These are phyloP conservation scores for Philaenus spumarius DNA, from an alignment of 1,140 invertebrate genomes.

Conservation along the genomic window DNA sequence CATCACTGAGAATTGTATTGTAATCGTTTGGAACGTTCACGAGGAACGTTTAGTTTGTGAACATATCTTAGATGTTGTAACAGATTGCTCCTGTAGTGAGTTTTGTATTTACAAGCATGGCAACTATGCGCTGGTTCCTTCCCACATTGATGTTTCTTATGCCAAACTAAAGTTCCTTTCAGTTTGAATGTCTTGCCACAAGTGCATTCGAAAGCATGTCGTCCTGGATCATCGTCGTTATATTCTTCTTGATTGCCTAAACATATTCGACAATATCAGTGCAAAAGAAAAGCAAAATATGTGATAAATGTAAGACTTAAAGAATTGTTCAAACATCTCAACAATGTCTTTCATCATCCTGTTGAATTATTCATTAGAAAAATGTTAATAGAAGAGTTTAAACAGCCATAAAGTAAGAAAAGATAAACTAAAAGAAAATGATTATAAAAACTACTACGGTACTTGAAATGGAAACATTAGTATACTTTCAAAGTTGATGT, in stretches of 20 bases:
- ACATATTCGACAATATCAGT: not conserved
- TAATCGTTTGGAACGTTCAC: not conserved
- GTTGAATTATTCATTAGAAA: too few species aligned
- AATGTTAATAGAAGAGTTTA: too few species aligned
- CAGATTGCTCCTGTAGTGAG: constrained; percentile 39
- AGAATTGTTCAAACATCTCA: too few species aligned
- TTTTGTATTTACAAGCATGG: constrained; percentile 31
- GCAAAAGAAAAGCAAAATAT: too few species aligned
- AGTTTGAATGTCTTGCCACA: constrained; percentile 57
- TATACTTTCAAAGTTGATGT: too few species aligned
- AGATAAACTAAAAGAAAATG: too few species aligned
- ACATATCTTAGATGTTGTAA: constrained; percentile 30
- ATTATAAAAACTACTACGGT: too few species aligned
- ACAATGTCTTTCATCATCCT: too few species aligned
- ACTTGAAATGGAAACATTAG: too few species aligned
- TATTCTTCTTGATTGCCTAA: not conserved
- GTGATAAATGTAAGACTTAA: too few species aligned
- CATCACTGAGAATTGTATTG: too few species aligned
- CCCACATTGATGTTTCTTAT: constrained; percentile 56
- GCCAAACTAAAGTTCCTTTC: constrained; percentile 56
- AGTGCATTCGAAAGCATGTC: constrained; percentile 19
- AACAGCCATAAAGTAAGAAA: too few species aligned
- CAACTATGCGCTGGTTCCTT: constrained; percentile 39
- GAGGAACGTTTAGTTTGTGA: constrained; percentile 8
- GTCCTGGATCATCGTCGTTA: constrained; percentile 6